phyloP scores from a whole-genome alignment of 2,113 vertebrate genomes.

The Corvus hawaiiensis region DNA sequence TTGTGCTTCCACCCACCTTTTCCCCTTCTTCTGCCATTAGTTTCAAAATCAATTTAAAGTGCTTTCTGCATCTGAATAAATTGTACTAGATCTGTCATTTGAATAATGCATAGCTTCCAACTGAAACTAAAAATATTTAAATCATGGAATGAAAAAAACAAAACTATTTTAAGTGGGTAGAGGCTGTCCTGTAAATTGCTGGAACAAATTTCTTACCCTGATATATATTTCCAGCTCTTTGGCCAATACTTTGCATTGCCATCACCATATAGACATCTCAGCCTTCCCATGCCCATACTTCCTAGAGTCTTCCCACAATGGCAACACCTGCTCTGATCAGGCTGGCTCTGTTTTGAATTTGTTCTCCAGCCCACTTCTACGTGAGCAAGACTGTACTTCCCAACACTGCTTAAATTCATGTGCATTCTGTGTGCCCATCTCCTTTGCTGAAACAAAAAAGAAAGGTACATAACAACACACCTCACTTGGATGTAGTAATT shows the following conservation, averaged over 20 bases:
- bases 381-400: not conserved
- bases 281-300: not conserved
- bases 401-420: not conserved
- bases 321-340: not conserved
- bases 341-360: not conserved
- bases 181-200: not conserved
- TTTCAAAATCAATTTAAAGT: slow-evolving; percentile 34
- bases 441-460: not conserved
- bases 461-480: not conserved
- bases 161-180: not conserved
- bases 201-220: not conserved
- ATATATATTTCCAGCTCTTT: not conserved
- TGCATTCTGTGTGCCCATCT: not conserved
- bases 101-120: slow-evolving; percentile 11
- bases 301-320: not conserved
- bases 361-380: not conserved
- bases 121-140: slow-evolving; percentile 13
- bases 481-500: not conserved
- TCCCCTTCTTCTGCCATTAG: not conserved
- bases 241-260: not conserved
- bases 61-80: not conserved
- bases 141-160: not conserved
- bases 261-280: not conserved
- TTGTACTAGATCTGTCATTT: not conserved
- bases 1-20: not conserved